phyloP scores from a whole-genome alignment of 2,888 invertebrate genomes.

The Leptura quadrifasciata region DNA sequence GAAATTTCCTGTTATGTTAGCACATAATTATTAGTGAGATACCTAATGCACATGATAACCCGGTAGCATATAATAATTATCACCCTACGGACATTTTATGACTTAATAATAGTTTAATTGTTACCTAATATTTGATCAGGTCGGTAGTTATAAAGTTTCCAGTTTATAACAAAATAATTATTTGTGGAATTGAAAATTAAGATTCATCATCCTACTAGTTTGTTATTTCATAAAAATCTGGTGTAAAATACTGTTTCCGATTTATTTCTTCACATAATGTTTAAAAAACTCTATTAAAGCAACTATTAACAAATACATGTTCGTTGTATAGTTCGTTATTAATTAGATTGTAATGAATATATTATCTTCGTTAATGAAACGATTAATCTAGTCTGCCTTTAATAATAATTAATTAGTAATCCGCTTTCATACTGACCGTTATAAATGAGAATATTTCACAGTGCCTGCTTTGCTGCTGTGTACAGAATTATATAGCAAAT shows the following conservation, averaged over 20 bases:
- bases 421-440: neutral
- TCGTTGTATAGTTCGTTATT: neutral
- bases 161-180: too few species aligned
- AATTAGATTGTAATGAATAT: neutral
- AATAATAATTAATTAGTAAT: conserved; percentile 3
- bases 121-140: too few species aligned
- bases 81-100: too few species aligned
- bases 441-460: conserved; percentile 7
- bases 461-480: neutral
- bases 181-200: too few species aligned
- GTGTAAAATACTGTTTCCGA: neutral
- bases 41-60: too few species aligned
- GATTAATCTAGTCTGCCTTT: neutral
- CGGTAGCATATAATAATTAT: too few species aligned
- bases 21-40: too few species aligned
- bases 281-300: neutral
- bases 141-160: too few species aligned
- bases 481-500: neutral
- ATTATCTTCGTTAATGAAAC: conserved; percentile 1
- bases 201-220: too few species aligned
- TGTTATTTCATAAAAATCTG: too few species aligned
- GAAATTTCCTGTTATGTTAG: too few species aligned
- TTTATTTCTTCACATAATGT: neutral
- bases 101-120: too few species aligned
- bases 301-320: neutral